Evolutionary conservation across 64 coral and sea anemone genomes (phyloP).

Genomic region (Anthopleura sola): DNA sequence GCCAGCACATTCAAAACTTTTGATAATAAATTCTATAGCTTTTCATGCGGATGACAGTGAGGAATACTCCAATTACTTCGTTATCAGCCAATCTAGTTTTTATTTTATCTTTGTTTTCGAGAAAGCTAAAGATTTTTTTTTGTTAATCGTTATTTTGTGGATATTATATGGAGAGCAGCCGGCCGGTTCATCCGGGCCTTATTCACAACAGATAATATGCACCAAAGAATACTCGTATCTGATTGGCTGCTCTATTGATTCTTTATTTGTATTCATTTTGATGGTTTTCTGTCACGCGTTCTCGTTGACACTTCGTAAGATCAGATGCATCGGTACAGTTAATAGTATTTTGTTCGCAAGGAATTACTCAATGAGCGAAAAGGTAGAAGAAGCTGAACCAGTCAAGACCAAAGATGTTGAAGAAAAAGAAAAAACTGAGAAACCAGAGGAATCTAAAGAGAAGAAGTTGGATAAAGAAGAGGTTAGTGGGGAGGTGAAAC

Average conservation of each 20-base stretch:
- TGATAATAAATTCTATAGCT: not conserved
- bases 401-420: not conserved
- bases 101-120: not conserved
- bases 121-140: not conserved
- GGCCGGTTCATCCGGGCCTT: slow-evolving; percentile 1
- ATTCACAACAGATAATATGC: not conserved
- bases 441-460: not conserved
- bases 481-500: not conserved
- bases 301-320: slow-evolving; percentile 7
- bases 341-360: not conserved
- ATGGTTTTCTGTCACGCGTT: slow-evolving; percentile 7
- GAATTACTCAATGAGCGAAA: not conserved
- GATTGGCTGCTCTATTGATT: slow-evolving; percentile 11
- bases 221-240: not conserved
- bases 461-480: not conserved
- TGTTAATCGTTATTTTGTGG: not conserved
- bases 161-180: not conserved
- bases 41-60: not conserved
- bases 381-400: not conserved
- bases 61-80: not conserved
- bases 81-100: not conserved
- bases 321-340: slow-evolving; percentile 1
- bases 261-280: slow-evolving; percentile 3
- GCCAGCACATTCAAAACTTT: not conserved
- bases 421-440: slow-evolving; percentile 1